Evolutionary conservation across 2,113 vertebrate genomes (phyloP), one percentile per base, ranked within the genome.

Genomic region (Gavia stellata): DNA sequence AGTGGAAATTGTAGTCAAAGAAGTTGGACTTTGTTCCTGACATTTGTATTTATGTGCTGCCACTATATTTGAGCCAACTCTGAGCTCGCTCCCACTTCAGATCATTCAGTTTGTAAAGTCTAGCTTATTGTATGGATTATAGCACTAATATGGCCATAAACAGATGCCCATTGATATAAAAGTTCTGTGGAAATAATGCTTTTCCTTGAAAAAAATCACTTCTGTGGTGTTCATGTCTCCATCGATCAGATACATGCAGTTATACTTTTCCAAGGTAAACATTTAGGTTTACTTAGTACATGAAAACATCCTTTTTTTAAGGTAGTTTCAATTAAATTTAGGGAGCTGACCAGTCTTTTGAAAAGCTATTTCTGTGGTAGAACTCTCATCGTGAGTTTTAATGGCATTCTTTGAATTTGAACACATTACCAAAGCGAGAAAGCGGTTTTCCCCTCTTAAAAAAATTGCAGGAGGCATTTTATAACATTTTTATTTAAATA

Each of bases 311-410:
- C 7, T 52, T 61, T 78, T 70, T 88, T 85, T 8, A 24, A 52
- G 31, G 24, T 52, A 63, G 42, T 84, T 63, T 89, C 38, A 78
- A 34, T 82, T 83, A 75, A 36, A 93, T 85, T 87, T 81, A 85
- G 74, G 83, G 61, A 91, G 38, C 31, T 92, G 56, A 34, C 38
- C 47, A 47, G 66, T 52, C 31, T 88, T 95, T 77, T 44, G 81
- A 61, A 91, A 94, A 95, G 56, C 86, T 94, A 70, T 52, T 70
- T 82, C 81, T 95, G 73, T 80, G 85, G 71, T 5, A 92, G 82
- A 93, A 92, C 12, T 75, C 74, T 65, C 52, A 91, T 53, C 3
- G 17, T 73, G 80, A 78, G 74, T 81, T 81, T 88, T 96, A 40
- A 81, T 89, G 49, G 25, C 66, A 85, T 75, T 88, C 66, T 95